Evolutionary conservation across 37 sponge, comb jelly and placozoan genomes (phyloP), one percentile per base, ranked within the genome.

Genomic region (Beroe forskalii): DNA sequence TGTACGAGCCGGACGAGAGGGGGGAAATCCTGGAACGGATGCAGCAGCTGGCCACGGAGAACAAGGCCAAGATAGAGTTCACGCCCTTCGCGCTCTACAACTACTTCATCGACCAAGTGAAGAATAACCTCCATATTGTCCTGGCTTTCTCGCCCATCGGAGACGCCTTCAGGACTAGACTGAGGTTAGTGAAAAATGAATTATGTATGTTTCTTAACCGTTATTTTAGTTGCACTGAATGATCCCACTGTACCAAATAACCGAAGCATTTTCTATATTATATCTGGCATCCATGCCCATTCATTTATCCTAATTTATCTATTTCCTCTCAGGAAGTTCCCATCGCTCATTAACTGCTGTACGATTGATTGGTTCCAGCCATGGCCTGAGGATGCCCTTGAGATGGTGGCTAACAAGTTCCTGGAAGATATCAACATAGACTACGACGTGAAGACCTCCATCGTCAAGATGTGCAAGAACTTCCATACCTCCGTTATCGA

Each of bases 321-420:
- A n/a, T n/a, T n/a, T n/a, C n/a, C n/a, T 20, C 17, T 55, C 60
- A 48, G 99, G 28, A 97, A 95, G 96, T 97, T 97, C 89, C 99
- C 99, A 41, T 96, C 99, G 37, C 93, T 97, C 43, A 97, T 97
- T 62, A 97, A 96, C 92, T 97, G 99, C 90, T 97, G 99, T 69
- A 97, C 99, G 62, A 97, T 97, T 40, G 99, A 97, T 91, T 97
- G 99, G 99, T 97, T 96, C 76, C 99, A 97, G 86, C 96, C 96
- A 30, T 97, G 99, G 99, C 99, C 99, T 6, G 62, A 92, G 20
- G 99, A 97, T 92, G 99, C 99, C 0, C 95, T 97, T 40, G 99
- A 97, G 91, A 96, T 96, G 99, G 99, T 97, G 27, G 99, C 99
- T 38, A 97, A 95, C 76, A 97, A 95, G 94, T 97, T 97, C 91